phyloP scores from a whole-genome alignment of 2,797 vertebrate species.

The Molothrus aeneus region DNA sequence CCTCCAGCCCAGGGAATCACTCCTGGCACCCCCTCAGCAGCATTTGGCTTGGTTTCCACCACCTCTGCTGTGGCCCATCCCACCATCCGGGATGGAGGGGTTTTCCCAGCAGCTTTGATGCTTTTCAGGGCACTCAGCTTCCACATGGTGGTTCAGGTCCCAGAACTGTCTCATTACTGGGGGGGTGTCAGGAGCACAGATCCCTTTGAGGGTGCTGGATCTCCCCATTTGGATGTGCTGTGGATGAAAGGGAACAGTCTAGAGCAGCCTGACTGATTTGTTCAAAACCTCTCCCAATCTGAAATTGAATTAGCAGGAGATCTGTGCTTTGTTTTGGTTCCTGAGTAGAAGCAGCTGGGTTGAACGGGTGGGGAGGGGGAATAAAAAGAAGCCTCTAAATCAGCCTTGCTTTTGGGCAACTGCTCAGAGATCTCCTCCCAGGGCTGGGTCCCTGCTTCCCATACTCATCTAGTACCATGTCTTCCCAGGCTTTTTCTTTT shows the following conservation, averaged over 20 bases:
- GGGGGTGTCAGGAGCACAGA: not conserved
- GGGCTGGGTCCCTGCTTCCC: conserved; percentile 8
- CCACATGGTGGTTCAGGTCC: not conserved
- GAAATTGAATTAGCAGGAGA: conserved; percentile 24
- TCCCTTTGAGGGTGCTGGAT: not conserved
- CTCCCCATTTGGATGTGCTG: not conserved
- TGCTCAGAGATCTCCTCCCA: not conserved
- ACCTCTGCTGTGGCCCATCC: not conserved
- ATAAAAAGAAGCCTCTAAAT: not conserved
- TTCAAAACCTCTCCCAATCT: not conserved
- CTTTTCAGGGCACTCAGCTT: not conserved
- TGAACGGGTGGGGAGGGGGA: not conserved
- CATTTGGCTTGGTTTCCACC: not conserved
- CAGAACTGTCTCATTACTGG: not conserved
- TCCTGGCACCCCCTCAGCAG: not conserved
- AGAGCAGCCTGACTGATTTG: not conserved
- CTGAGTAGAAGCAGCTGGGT: conserved; percentile 45
- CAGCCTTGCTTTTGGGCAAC: not conserved
- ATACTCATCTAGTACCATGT: not conserved
- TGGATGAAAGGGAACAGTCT: not conserved
- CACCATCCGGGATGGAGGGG: not conserved
- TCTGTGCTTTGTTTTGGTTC: not conserved
- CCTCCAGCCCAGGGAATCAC: not conserved
- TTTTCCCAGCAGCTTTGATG: not conserved
- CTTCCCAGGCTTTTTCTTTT: not conserved